Percentiles rank a stretch among this genome's conserved stretches.
Evolutionary conservation across 2,113 vertebrate species (phyloP).

Genomic region (Cryptomyrus ogoouensis): DNA sequence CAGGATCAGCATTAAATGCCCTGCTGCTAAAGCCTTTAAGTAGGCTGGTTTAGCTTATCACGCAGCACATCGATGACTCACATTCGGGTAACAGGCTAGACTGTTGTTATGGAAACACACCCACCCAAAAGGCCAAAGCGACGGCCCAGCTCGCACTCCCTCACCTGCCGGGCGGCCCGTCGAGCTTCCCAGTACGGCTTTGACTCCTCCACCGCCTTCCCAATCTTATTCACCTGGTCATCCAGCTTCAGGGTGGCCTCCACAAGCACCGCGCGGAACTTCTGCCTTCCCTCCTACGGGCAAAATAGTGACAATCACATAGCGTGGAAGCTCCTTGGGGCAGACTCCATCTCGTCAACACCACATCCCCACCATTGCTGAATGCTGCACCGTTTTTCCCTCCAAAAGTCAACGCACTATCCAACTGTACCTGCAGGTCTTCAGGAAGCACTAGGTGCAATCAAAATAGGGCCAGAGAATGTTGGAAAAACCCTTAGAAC

Average conservation of each 20-base stretch:
- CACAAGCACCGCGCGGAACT: constrained; percentile 82
- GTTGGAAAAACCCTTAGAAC: not conserved
- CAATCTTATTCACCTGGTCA: constrained; percentile 85
- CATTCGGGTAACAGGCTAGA: not conserved
- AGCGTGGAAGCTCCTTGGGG: not conserved
- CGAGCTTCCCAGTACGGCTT: constrained; percentile 98
- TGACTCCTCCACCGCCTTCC: constrained; percentile 94
- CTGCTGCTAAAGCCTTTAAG: not conserved
- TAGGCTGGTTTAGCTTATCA: not conserved
- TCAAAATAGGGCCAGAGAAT: not conserved
- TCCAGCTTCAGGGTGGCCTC: constrained; percentile 90
- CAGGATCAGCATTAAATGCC: not conserved
- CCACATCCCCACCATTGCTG: not conserved
- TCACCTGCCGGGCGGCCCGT: constrained; percentile 83
- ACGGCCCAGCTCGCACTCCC: not conserved
- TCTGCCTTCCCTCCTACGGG: constrained; percentile 81
- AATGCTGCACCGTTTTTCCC: not conserved
- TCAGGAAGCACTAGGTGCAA: not conserved
- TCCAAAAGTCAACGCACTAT: not conserved
- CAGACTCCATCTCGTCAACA: not conserved
- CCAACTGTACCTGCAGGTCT: not conserved
- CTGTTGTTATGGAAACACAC: not conserved
- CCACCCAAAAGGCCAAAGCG: not conserved
- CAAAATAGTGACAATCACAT: not conserved
- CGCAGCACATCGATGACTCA: not conserved